These are phyloP conservation scores for Heteropelma amictum DNA, from an alignment of 2,888 invertebrate genomes.

Conservation along the genomic window DNA sequence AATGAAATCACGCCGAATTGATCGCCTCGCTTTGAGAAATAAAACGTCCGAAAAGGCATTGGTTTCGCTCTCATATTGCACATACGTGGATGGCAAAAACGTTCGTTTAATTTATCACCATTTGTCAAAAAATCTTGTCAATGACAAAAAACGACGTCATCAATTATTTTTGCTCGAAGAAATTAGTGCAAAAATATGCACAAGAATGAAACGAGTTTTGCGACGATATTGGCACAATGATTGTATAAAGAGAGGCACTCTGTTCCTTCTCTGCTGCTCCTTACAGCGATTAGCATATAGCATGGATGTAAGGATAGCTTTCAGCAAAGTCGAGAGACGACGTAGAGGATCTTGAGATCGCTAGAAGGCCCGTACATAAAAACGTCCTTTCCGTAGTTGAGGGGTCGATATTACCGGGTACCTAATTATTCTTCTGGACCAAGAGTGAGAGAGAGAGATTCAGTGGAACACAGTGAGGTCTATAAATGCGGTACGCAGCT, in stretches of 20 bases:
- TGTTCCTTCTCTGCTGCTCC: not conserved
- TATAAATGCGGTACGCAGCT: conserved; percentile 8
- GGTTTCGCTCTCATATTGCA: no score
- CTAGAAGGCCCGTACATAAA: conserved; percentile 30
- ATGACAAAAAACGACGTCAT: no score
- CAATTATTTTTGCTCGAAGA: no score
- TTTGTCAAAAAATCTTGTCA: no score
- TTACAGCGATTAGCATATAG: no score
- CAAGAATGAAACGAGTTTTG: conserved; percentile 29
- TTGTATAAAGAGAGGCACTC: conserved; percentile 23
- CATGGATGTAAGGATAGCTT: conserved; percentile 33
- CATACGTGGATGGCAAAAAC: no score
- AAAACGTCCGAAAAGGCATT: no score
- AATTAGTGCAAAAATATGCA: not conserved
- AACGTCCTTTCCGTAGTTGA: conserved; percentile 45
- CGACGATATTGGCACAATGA: conserved; percentile 51
- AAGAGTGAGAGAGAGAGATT: not conserved
- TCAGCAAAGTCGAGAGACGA: conserved; percentile 34
- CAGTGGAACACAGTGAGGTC: conserved; percentile 4
- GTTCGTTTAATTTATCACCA: no score
- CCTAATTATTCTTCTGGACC: conserved; percentile 58
- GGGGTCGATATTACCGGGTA: conserved; percentile 59
- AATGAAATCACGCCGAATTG: no score
- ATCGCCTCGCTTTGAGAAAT: no score
- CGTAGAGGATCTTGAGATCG: conserved; percentile 21